Conservation (phyloP, 2,797 vertebrate genomes). For the Novumbra hubbsi region DNA sequence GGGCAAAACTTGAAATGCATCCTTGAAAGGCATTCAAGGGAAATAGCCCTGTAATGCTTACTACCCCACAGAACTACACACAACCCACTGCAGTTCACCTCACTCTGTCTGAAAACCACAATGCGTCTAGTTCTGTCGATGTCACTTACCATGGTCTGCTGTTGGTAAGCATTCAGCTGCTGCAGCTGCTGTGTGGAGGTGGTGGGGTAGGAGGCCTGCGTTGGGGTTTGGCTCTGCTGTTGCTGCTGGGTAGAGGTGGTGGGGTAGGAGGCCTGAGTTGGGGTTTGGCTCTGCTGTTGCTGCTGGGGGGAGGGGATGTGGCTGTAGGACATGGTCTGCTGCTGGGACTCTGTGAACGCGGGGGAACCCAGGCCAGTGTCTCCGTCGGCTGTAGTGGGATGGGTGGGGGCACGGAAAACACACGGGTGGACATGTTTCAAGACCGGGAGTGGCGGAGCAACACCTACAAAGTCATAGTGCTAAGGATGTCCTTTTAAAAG, state of each 20-base stretch:
- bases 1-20: too few species aligned
- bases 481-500: too few species aligned
- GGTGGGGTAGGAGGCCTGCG: constrained; percentile 32
- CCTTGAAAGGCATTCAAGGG: not conserved
- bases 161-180: constrained; percentile 62
- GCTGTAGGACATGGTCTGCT: constrained; percentile 85
- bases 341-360: constrained; percentile 85
- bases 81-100: too few species aligned
- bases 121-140: constrained; percentile 1
- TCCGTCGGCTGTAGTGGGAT: constrained; percentile 76
- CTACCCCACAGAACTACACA: not conserved
- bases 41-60: not conserved
- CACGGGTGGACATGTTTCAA: too few species aligned
- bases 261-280: constrained; percentile 68
- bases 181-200: constrained; percentile 65
- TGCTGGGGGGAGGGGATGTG: constrained; percentile 83
- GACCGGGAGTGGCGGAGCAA: too few species aligned
- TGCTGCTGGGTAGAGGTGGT: constrained; percentile 63
- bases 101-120: not conserved
- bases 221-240: too few species aligned
- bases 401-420: not conserved
- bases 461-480: too few species aligned
- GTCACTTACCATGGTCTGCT: constrained; percentile 85
- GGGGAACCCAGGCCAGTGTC: constrained; percentile 93
- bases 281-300: constrained; percentile 64